Conservation (phyloP, 2,113 vertebrate genomes). For the Cyphomyrus discorhynchus region DNA sequence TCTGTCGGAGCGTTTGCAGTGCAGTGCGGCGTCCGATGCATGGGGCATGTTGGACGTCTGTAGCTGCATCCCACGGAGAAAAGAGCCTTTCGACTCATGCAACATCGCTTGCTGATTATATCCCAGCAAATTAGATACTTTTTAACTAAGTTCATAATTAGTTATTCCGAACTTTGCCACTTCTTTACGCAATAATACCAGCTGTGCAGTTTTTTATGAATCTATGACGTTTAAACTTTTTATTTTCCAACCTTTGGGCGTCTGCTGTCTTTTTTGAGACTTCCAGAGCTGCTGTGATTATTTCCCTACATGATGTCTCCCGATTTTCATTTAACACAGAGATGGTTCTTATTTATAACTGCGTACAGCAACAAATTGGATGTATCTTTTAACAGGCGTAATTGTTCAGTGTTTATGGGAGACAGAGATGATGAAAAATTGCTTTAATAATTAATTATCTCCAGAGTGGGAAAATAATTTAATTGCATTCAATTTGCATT, state of each 20-base stretch:
- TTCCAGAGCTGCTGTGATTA: not conserved
- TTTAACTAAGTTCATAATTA: not conserved
- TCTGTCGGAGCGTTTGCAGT: not conserved
- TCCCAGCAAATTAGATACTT: not conserved
- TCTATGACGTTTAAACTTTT: not conserved
- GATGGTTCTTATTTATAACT: not conserved
- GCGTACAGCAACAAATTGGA: not conserved
- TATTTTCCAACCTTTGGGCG: not conserved
- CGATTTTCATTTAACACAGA: not conserved
- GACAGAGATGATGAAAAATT: constrained; percentile 4
- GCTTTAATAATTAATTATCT: constrained; percentile 11
- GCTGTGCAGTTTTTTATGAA: not conserved
- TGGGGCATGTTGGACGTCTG: not conserved
- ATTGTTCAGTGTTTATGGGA: not conserved
- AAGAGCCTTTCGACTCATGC: not conserved
- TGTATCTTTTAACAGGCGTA: not conserved
- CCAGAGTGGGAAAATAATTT: constrained; percentile 6
- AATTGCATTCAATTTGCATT: constrained; percentile 2
- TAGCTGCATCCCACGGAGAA: not conserved
- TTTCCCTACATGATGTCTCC: not conserved
- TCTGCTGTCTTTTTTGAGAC: not conserved
- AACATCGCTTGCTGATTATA: not conserved
- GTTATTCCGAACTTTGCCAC: not conserved
- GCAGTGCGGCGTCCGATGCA: not conserved
- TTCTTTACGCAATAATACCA: not conserved